Conservation (phyloP, 2,797 vertebrate genomes). For the Alfaro cultratus region DNA sequence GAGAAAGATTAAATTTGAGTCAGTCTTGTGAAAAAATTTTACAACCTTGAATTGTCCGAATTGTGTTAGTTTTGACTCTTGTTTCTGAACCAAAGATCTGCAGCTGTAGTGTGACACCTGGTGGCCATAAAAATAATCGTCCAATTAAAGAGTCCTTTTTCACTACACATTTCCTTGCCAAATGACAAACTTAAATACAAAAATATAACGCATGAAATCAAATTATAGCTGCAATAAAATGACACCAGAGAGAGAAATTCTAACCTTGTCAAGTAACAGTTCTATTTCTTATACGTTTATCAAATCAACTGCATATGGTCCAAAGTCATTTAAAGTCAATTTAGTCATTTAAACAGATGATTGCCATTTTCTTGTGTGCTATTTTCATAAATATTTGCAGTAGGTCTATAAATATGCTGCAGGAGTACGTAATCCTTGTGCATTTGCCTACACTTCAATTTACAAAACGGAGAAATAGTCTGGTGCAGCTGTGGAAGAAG, state of each 20-base stretch:
- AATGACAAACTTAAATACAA: background rate
- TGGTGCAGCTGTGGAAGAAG: constrained; percentile 16
- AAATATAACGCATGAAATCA: background rate
- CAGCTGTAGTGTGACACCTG: constrained; percentile 2
- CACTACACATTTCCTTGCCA: background rate
- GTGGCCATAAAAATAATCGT: background rate
- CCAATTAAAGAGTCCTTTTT: background rate
- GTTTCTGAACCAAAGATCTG: background rate
- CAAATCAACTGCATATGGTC: background rate
- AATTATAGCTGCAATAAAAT: background rate
- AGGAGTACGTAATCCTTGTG: constrained; percentile 6
- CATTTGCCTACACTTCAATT: constrained; percentile 3
- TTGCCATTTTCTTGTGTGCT: background rate
- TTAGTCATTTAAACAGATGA: background rate
- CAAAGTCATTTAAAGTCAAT: background rate
- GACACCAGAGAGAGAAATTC: background rate
- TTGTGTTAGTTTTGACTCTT: background rate
- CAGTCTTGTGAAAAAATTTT: too few relatives aligned
- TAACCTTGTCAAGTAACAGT: background rate
- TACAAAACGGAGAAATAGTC: constrained; percentile 3
- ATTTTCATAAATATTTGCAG: background rate
- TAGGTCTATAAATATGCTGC: background rate
- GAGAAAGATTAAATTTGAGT: background rate
- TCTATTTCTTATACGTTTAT: background rate
- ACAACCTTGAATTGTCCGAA: background rate